phyloP scores from a whole-genome alignment of 2,113 vertebrate genomes.

The Acanthochromis polyacanthus region DNA sequence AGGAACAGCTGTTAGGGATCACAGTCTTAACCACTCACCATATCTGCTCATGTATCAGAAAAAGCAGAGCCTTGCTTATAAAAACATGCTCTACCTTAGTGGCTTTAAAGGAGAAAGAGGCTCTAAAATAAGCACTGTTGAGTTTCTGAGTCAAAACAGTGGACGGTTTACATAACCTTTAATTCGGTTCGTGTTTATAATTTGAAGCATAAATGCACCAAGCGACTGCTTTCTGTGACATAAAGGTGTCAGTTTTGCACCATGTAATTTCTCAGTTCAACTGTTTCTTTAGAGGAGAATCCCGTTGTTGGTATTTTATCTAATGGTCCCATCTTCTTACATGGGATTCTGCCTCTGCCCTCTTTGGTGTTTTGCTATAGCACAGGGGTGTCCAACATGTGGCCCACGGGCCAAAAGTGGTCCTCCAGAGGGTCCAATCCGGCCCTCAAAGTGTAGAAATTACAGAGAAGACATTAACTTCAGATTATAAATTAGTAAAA shows the following conservation, averaged over 20 bases:
- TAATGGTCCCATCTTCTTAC: no score
- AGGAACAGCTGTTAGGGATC: conserved; percentile 83
- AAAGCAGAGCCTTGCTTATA: conserved; percentile 63
- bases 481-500: no score
- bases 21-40: conserved; percentile 74
- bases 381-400: no score
- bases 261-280: conserved; percentile 15
- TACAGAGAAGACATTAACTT: no score
- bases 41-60: conserved; percentile 74
- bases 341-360: no score
- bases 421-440: no score
- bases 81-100: conserved; percentile 67
- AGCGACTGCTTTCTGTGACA: conserved; percentile 26
- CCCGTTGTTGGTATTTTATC: background rate
- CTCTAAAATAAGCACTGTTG: conserved; percentile 63
- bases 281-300: conserved; percentile 12
- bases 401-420: no score
- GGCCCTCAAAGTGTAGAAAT: no score
- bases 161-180: conserved; percentile 40
- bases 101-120: conserved; percentile 57
- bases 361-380: no score
- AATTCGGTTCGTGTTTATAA: conserved; percentile 45
- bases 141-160: conserved; percentile 44
- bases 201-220: conserved; percentile 27
- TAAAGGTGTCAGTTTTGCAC: conserved; percentile 17